Evolutionary conservation across 2,797 vertebrate species (phyloP), one percentile per base, ranked within the genome.

Genomic region (Acestrorhynchus altus): DNA sequence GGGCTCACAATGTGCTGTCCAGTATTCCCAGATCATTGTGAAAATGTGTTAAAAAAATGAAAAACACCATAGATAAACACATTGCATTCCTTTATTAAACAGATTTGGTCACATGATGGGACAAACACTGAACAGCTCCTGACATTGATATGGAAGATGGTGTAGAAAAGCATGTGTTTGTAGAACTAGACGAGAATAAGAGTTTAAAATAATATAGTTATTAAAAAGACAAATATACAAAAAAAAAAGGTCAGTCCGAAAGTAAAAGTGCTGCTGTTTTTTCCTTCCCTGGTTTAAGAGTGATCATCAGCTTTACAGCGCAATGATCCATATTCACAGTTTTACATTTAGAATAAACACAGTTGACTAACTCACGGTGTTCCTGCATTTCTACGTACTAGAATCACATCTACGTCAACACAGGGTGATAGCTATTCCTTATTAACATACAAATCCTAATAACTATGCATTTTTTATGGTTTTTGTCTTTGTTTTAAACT

Each of bases 241-340:
- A 66, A 16, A 74, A 51, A 40, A 77, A 52, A 68, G 40, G 47
- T 74, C 54, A 67, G 52, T 51, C 42, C 70, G 78, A 80, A 56
- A 70, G 72, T 57, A 76, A 88, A 88, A 88, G 87, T 88, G 87
- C 87, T 87, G 81, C 83, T 81, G 76, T 72, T 84, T 86, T 78
- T 78, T 88, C 83, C 86, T 85, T 88, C 85, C 74, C 78, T 84
- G 79, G 81, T 81, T 74, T 81, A 64, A 64, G 74, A 74, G 31
- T 11, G 47, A 68, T 60, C 79, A 70, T 52, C 4, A 12, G 59
- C 59, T 79, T 77, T 59, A 85, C 73, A 83, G 26, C 6, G 71
- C 77, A 57, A 73, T 78, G 72, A 81, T 70, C 80, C 20, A 79
- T 76, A 81, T 88, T 86, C 87, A 87, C 86, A 88, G 85, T 83